Percentiles rank a stretch among this genome's conserved stretches.
phyloP scores from a whole-genome alignment of 2,113 vertebrate genomes.

The Centropristis striata region DNA sequence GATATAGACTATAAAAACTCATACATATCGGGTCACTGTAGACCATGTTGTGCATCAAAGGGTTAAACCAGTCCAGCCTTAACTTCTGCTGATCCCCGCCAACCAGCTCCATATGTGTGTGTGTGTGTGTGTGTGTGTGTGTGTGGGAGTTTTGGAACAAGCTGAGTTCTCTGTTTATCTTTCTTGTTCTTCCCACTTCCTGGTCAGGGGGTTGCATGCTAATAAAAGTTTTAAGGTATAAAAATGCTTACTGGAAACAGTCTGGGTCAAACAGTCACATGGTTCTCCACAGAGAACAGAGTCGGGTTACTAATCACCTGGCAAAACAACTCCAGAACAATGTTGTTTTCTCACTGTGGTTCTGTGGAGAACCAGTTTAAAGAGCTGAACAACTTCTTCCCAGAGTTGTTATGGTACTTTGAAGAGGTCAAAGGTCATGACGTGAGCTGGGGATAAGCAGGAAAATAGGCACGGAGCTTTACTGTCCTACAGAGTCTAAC shows the following conservation, averaged over 20 bases:
- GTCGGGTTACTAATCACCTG: background rate
- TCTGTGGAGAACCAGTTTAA: background rate
- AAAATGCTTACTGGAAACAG: conserved; percentile 33
- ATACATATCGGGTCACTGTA: no score
- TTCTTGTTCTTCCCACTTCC: conserved; percentile 48
- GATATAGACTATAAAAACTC: no score
- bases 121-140: conserved; percentile 31
- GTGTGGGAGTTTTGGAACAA: conserved; percentile 21
- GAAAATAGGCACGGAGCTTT: background rate
- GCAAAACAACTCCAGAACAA: background rate
- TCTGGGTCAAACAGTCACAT: conserved; percentile 7
- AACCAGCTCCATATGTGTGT: conserved; percentile 47
- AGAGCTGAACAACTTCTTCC: background rate
- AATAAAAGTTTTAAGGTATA: conserved; percentile 44
- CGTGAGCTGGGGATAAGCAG: background rate
- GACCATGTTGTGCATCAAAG: no score
- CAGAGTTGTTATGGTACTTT: background rate
- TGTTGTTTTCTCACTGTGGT: background rate
- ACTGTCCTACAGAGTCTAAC: no score
- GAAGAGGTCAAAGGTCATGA: conserved; percentile 6
- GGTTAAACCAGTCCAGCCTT: conserved; percentile 22
- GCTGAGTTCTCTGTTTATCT: conserved; percentile 61
- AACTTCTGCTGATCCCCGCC: conserved; percentile 28
- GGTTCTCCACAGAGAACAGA: background rate
- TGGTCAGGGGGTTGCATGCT: conserved; percentile 19